These are phyloP conservation scores for Bufotes viridis DNA, from an alignment of 2,797 vertebrate genomes.

Conservation along the genomic window DNA sequence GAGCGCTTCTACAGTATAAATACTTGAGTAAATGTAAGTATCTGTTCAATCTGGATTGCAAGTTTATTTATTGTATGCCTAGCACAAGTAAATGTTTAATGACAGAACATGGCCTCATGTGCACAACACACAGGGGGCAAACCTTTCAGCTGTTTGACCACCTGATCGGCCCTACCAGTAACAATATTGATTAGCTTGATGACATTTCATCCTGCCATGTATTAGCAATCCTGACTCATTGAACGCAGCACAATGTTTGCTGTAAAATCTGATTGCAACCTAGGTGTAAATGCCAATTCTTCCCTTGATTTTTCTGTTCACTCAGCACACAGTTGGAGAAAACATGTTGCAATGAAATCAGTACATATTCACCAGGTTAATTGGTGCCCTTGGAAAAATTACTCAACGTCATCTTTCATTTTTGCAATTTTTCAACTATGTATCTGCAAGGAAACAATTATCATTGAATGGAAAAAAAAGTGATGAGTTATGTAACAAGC, in stretches of 20 bases:
- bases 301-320: background rate
- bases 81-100: constrained; percentile 16
- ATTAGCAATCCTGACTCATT: constrained; percentile 49
- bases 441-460: background rate
- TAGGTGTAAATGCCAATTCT: constrained; percentile 27
- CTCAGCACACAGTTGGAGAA: background rate
- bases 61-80: background rate
- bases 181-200: constrained; percentile 48
- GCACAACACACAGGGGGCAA: background rate
- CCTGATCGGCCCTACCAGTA: constrained; percentile 26
- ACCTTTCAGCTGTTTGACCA: constrained; percentile 24
- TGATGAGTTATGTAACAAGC: constrained; percentile 47
- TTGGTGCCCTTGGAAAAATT: constrained; percentile 8
- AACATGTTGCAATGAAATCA: constrained; percentile 19
- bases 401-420: background rate
- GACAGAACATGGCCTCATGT: background rate
- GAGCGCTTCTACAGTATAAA: too few relatives aligned
- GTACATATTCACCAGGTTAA: constrained; percentile 11
- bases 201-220: constrained; percentile 47
- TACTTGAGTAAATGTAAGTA: too few relatives aligned
- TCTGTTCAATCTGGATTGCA: too few relatives aligned
- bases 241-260: constrained; percentile 16
- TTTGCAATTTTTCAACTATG: constrained; percentile 29
- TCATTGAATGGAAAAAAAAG: constrained; percentile 44
- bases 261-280: constrained; percentile 50